Evolutionary conservation across 2,113 vertebrate species (phyloP), one percentile per base, ranked within the genome.

Genomic region (Passer domesticus): DNA sequence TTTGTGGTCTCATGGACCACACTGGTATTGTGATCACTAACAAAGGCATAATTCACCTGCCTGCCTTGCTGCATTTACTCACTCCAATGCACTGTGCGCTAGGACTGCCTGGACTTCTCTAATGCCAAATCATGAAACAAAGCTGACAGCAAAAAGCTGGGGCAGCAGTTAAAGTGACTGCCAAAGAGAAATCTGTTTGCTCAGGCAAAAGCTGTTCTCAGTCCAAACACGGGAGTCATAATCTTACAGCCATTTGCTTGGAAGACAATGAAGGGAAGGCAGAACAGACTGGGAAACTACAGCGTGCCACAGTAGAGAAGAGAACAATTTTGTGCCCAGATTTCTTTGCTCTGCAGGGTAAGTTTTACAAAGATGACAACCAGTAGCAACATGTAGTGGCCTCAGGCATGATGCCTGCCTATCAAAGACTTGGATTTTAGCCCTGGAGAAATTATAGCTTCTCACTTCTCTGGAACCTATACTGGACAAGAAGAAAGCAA

Each of bases 251-350:
- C 75, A 88, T 91, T 94, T 96, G 85, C 95, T 92, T 70, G 76
- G 75, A 91, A 96, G 94, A 97, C 96, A 98, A 97, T 96, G 95
- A 95, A 94, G 94, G 77, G 91, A 96, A 96, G 78, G 82, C 89
- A 90, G 86, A 89, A 82, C 89, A 90, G 90, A 76, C 92, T 58
- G 78, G 76, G 83, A 97, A 96, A 88, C 62, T 53, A 88, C 82
- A 95, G 89, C 74, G 93, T 92, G 82, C 91, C 28, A 3, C 2
- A 1, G 78, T 46, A 58, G 53, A 94, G 87, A 89, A 81, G 84
- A 92, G 82, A 93, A 87, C 30, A 31, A 88, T 74, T 95, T 66
- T 95, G 94, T 91, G 96, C 73, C 83, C 93, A 77, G 75, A 72
- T 92, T 89, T 94, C 96, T 97, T 90, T 96, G 95, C 93, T 96